Evolutionary conservation across 2,888 invertebrate species (phyloP).

Genomic region (Eueremaeus valkanovi): DNA sequence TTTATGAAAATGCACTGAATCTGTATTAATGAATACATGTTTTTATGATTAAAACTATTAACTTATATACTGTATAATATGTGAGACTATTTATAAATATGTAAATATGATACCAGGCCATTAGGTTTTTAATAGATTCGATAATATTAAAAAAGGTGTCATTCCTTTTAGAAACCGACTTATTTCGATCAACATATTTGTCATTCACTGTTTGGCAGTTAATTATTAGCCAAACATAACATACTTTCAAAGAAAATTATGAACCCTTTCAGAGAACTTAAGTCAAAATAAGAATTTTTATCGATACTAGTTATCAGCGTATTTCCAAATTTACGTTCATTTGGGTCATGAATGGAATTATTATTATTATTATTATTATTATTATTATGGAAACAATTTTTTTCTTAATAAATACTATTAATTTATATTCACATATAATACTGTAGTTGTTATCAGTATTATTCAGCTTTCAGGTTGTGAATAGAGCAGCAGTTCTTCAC

Average conservation of each 20-base stretch:
- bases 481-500: neutral
- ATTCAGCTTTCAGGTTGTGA: neutral
- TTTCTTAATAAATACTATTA: neutral
- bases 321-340: too few relatives aligned
- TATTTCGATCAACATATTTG: neutral
- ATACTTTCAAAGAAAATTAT: too few relatives aligned
- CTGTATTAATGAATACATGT: too few relatives aligned
- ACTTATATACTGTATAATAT: too few relatives aligned
- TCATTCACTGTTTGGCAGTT: neutral
- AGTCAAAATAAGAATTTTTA: too few relatives aligned
- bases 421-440: neutral
- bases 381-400: neutral
- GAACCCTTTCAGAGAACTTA: neutral
- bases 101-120: neutral
- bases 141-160: too few relatives aligned
- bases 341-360: too few relatives aligned
- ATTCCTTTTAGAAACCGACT: neutral
- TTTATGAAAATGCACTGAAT: too few relatives aligned
- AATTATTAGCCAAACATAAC: too few relatives aligned
- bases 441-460: neutral
- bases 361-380: too few relatives aligned
- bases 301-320: too few relatives aligned
- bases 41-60: neutral
- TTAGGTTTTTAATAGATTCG: neutral
- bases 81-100: neutral